phyloP scores from a whole-genome alignment of 2,797 vertebrate species.

The Sphenopsis melanotis region DNA sequence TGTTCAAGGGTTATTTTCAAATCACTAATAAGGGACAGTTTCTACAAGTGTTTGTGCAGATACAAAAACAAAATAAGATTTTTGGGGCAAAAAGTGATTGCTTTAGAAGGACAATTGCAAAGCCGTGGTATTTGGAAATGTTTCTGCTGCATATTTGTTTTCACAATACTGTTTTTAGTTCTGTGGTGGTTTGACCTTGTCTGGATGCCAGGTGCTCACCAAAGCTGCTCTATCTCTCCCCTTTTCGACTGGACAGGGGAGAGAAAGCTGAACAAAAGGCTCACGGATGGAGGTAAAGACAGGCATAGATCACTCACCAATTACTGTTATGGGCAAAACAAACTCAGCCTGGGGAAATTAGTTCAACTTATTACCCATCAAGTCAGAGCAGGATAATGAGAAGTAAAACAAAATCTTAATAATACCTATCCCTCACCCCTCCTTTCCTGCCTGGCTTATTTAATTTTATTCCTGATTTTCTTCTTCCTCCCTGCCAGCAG shows the following conservation, averaged over 20 bases:
- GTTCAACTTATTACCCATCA: neutral
- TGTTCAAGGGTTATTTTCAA: neutral
- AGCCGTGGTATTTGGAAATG: neutral
- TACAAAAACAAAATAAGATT: neutral
- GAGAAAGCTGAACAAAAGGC: neutral
- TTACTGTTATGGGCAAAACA: neutral
- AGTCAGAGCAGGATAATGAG: neutral
- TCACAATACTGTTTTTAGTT: neutral
- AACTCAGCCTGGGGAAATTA: neutral
- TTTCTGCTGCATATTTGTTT: neutral
- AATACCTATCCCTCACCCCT: neutral
- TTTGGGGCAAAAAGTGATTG: neutral
- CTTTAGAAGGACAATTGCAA: neutral
- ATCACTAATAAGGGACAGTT: neutral
- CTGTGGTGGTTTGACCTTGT: neutral
- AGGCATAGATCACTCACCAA: neutral
- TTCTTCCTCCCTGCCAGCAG: rapidly evolving
- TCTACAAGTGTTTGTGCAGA: neutral
- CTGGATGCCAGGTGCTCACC: neutral
- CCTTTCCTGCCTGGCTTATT: neutral
- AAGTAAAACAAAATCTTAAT: neutral
- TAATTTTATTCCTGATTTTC: neutral
- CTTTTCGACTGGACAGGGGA: neutral
- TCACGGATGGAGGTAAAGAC: rapidly evolving
- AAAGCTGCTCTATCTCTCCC: neutral